phyloP scores from a whole-genome alignment of 2,888 invertebrate species.

The Trissolcus japonicus region DNA sequence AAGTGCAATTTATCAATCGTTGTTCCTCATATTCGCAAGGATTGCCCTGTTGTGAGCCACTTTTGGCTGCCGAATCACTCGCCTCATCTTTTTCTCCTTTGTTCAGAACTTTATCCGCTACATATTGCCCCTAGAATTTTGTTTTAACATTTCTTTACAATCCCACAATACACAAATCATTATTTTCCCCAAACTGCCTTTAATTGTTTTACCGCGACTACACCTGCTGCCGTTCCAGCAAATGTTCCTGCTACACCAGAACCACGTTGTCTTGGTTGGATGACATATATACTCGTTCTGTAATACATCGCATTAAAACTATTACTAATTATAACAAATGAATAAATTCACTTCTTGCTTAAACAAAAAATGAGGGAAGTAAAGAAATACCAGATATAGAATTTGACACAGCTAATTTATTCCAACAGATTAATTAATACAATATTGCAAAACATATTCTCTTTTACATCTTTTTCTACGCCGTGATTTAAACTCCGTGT shows the following conservation, averaged over 20 bases:
- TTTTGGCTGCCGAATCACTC: slow-evolving; percentile 17
- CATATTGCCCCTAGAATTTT: slow-evolving; percentile 20
- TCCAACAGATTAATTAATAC: background rate
- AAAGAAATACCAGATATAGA: background rate
- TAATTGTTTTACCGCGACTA: slow-evolving; percentile 58
- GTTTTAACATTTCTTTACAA: background rate
- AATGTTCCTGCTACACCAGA: slow-evolving; percentile 59
- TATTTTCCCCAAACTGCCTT: background rate
- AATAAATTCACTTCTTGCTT: too few relatives aligned
- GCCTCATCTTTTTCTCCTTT: slow-evolving; percentile 29
- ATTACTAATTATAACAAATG: too few relatives aligned
- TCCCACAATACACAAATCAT: background rate
- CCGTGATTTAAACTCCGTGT: slow-evolving; percentile 13
- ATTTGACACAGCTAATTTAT: slow-evolving; percentile 1
- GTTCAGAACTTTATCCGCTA: slow-evolving; percentile 36
- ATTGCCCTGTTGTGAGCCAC: slow-evolving; percentile 12
- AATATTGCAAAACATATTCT: background rate
- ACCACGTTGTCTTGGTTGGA: slow-evolving; percentile 54
- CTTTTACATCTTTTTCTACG: slow-evolving; percentile 11
- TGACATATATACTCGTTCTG: slow-evolving; percentile 38
- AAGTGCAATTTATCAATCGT: slow-evolving; percentile 52
- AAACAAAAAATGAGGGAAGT: background rate
- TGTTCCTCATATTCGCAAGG: slow-evolving; percentile 57
- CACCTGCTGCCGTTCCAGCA: slow-evolving; percentile 62
- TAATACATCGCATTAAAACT: too few relatives aligned